Evolutionary conservation across 2,113 vertebrate species (phyloP), one percentile per base, ranked within the genome.

Genomic region (Galbula dea): DNA sequence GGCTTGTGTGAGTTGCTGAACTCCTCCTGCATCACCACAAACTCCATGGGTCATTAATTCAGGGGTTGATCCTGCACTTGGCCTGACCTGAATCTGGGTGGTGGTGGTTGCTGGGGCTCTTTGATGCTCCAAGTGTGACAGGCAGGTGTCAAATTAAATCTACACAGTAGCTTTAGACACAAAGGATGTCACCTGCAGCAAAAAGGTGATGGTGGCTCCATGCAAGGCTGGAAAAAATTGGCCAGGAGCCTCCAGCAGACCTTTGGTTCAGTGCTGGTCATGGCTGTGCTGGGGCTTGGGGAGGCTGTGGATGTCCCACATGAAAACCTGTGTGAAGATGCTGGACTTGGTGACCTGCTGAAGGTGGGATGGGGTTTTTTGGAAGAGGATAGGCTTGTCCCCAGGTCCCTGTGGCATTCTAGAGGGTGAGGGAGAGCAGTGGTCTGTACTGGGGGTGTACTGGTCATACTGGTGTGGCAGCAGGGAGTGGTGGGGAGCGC

Each of bases 401-500:
- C n/a, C 20, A 17, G 12, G 46, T 37, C 17, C 17, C 16, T 1
- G 0, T 6, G 36, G 22, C n/a, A 8, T 18, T 43, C 30, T 2
- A 16, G 46, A 24, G 41, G 15, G 5, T 0, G 5, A 10, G 59
- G 57, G 23, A 12, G 4, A 14, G 41, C 0, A 1, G 15, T 36
- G 77, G n/a, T 20, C 34, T 58, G 24, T 52, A 3, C 2, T 11
- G 41, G 77, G 94, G 69, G 11, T 12, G 20, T 32, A 20, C 84
- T 80, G 75, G 80, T 82, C 46, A 11, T 12, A 63, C 69, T 54
- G 92, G 66, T 36, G 75, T 18, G 61, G 57, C 34, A 26, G 86
- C 45, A 65, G 48, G 61, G 66, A 63, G 41, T 16, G 0, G 1
- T 0, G 1, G 10, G 51, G 23, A 72, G 29, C 1, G 0, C 58